Evolutionary conservation across 2,888 invertebrate genomes (phyloP).

Genomic region (Drosophila flavopinicola): DNA sequence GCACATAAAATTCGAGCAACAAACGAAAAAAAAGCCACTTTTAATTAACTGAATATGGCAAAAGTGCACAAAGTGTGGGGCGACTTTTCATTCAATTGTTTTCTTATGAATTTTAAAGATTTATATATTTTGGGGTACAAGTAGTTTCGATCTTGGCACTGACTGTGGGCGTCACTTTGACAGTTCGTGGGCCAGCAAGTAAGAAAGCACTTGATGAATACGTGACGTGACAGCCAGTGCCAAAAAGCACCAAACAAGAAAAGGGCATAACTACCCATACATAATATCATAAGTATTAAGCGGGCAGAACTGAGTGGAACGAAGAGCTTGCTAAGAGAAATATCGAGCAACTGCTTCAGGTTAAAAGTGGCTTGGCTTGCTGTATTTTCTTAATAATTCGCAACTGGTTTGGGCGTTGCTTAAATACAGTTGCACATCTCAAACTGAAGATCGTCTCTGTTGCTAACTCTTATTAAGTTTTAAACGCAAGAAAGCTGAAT

Average conservation of each 20-base stretch:
- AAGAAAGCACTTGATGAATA: conserved; percentile 53
- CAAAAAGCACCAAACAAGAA: conserved; percentile 8
- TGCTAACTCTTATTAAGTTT: not conserved
- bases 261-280: conserved; percentile 17
- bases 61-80: conserved; percentile 49
- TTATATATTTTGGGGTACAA: conserved; percentile 28
- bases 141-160: not conserved
- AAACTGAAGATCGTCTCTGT: conserved; percentile 1
- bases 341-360: conserved; percentile 5
- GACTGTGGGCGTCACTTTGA: conserved; percentile 40
- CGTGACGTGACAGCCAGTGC: conserved; percentile 41
- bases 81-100: conserved; percentile 23
- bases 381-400: not conserved
- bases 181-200: conserved; percentile 51
- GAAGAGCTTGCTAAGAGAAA: not conserved
- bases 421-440: not conserved
- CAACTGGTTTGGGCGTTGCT: conserved; percentile 3
- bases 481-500: not conserved
- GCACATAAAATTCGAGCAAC: conserved; percentile 28
- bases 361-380: not conserved
- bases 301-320: not conserved
- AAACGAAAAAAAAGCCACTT: conserved; percentile 52
- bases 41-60: conserved; percentile 73
- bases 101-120: conserved; percentile 27
- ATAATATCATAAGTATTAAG: not conserved